Evolutionary conservation across 1,140 invertebrate genomes (phyloP).

Genomic region (Drosophila sucinea): DNA sequence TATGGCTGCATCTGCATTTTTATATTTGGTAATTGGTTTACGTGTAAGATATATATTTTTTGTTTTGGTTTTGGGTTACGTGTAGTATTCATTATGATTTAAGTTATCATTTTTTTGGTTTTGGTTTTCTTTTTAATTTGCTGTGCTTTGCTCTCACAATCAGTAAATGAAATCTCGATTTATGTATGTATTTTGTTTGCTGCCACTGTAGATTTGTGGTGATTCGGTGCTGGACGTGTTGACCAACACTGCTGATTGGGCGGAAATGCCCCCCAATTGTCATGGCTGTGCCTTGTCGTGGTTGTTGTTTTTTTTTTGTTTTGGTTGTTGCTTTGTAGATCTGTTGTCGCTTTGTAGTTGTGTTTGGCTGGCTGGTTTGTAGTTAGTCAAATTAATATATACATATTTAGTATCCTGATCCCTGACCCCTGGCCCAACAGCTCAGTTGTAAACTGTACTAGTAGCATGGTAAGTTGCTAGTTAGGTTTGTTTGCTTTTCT

Average conservation of each 20-base stretch:
- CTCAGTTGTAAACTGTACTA: conserved; percentile 67
- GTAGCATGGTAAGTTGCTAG: background rate
- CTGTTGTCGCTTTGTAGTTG: conserved; percentile 33
- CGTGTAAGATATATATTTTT: conserved; percentile 70
- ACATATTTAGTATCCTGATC: background rate
- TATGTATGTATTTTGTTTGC: conserved; percentile 21
- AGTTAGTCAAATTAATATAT: conserved; percentile 50
- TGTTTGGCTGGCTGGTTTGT: conserved; percentile 34
- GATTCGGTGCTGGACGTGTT: conserved; percentile 24
- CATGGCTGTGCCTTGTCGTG: conserved; percentile 5
- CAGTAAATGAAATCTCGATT: conserved; percentile 47
- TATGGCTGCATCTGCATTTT: conserved; percentile 76
- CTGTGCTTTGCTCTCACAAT: conserved; percentile 57
- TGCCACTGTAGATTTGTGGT: conserved; percentile 34
- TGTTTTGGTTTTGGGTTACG: conserved; percentile 51
- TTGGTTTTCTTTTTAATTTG: conserved; percentile 47
- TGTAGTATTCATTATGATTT: conserved; percentile 17
- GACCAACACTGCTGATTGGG: background rate
- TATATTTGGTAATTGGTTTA: conserved; percentile 74
- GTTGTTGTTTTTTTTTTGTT: conserved; percentile 27
- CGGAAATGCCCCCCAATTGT: background rate
- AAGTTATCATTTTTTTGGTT: conserved; percentile 21
- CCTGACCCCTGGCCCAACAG: conserved; percentile 30
- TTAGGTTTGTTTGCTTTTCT: conserved; percentile 2
- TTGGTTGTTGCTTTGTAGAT: conserved; percentile 33